Percentiles rank a stretch among this genome's conserved stretches.
phyloP scores from a whole-genome alignment of 2,888 invertebrate genomes.

The Perizoma affinitatum region DNA sequence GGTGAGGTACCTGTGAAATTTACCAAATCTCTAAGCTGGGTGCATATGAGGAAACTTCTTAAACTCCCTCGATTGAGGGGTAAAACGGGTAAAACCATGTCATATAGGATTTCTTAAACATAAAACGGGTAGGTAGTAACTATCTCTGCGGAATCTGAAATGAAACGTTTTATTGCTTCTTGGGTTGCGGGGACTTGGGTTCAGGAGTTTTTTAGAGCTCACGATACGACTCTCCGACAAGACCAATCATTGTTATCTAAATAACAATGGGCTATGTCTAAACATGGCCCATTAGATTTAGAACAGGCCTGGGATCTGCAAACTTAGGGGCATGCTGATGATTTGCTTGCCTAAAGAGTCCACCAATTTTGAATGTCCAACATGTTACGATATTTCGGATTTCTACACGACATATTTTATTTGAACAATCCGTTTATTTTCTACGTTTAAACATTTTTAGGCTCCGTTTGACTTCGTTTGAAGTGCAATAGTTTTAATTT shows the following conservation, averaged over 20 bases:
- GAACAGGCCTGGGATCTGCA: no score
- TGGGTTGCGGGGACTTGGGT: constrained; percentile 17
- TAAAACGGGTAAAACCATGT: constrained; percentile 1
- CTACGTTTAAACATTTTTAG: no score
- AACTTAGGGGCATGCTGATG: no score
- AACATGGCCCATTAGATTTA: no score
- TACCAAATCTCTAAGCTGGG: background rate
- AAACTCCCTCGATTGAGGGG: background rate
- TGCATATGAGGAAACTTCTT: background rate
- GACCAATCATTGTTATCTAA: background rate
- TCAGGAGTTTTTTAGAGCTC: background rate
- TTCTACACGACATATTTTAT: no score
- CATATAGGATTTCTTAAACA: constrained; percentile 31
- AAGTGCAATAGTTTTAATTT: no score
- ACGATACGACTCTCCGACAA: constrained; percentile 1
- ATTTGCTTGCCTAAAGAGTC: no score
- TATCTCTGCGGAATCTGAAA: constrained; percentile 34
- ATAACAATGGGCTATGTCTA: no score
- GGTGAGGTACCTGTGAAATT: background rate
- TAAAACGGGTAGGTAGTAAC: constrained; percentile 34
- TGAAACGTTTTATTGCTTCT: constrained; percentile 39
- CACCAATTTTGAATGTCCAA: no score
- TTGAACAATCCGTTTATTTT: no score
- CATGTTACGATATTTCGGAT: no score
- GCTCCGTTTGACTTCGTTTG: no score